phyloP scores from a whole-genome alignment of 2,113 vertebrate genomes.

The Heterocephalus glaber region DNA sequence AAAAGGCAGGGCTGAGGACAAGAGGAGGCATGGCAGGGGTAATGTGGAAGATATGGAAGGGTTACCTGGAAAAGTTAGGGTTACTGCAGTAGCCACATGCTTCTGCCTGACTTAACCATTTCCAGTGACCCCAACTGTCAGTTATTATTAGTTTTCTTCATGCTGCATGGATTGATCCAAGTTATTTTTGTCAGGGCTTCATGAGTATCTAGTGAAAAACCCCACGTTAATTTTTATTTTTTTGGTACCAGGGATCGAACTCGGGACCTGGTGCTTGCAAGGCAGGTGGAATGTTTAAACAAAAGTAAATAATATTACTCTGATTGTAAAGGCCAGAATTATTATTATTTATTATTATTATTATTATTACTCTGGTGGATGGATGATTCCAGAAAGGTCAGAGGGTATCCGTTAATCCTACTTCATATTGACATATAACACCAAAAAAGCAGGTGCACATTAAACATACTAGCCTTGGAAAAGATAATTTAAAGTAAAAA shows the following conservation, averaged over 20 bases:
- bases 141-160: too few species aligned
- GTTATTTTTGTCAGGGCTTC: accelerated
- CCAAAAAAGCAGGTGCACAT: accelerated
- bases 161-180: neutral
- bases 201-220: neutral
- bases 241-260: too few species aligned
- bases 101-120: accelerated
- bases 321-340: too few species aligned
- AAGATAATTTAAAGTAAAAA: neutral
- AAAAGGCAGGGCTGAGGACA: too few species aligned
- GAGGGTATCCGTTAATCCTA: neutral
- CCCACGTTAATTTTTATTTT: neutral
- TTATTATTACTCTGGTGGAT: neutral
- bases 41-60: neutral
- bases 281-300: too few species aligned
- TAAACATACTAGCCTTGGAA: accelerated
- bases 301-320: neutral
- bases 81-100: accelerated
- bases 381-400: neutral
- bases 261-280: too few species aligned
- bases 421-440: too few species aligned
- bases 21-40: neutral
- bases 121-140: neutral
- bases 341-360: neutral
- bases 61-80: accelerated